Conservation (phyloP, 2,113 vertebrate species). For the Ceyx cyanopectus region DNA sequence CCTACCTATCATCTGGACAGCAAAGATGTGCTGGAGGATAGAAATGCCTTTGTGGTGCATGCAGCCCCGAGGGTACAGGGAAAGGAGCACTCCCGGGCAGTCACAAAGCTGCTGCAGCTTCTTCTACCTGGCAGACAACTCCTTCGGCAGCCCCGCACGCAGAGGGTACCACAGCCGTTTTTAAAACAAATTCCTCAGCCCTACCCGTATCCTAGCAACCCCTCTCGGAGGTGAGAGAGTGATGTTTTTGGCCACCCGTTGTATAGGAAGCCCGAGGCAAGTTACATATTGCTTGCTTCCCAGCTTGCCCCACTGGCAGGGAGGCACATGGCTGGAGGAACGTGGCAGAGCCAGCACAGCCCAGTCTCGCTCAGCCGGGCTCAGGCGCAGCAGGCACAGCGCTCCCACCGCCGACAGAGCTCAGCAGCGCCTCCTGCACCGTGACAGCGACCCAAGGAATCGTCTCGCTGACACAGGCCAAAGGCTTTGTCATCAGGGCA, state of each 20-base stretch:
- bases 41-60: rapidly evolving
- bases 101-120: neutral
- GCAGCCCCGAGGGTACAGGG: rapidly evolving
- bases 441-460: neutral
- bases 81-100: neutral
- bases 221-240: neutral
- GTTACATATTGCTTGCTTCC: neutral
- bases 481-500: neutral
- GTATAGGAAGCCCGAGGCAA: neutral
- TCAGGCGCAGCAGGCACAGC: neutral
- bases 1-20: rapidly evolving
- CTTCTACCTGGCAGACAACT: neutral
- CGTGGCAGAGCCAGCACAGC: neutral
- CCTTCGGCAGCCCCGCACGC: neutral
- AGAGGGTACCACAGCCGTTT: neutral
- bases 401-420: too few relatives aligned
- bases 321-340: neutral
- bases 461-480: neutral
- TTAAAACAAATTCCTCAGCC: neutral
- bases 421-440: rapidly evolving
- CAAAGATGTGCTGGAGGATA: neutral
- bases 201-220: constrained; percentile 55
- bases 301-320: neutral
- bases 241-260: neutral
- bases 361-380: rapidly evolving